phyloP scores from a whole-genome alignment of 1,140 invertebrate genomes.

The Macrocentrus cingulum region DNA sequence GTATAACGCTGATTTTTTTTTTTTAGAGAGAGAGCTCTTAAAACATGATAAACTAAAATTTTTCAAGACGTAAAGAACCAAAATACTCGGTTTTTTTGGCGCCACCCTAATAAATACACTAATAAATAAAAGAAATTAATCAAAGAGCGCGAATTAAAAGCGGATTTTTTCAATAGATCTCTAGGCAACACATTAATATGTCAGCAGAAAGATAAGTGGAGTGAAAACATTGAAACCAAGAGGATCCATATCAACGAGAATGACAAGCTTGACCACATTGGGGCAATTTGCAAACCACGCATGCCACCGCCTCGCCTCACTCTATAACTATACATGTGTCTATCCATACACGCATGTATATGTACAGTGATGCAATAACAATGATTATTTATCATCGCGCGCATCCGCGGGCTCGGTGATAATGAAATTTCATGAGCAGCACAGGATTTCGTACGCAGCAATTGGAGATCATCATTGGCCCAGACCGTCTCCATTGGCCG shows the following conservation, averaged over 20 bases:
- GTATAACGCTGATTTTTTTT: too few species aligned
- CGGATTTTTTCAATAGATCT: too few species aligned
- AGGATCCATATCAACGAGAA: conserved; percentile 16
- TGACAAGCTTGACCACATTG: conserved; percentile 15
- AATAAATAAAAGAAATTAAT: too few species aligned
- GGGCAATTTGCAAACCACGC: conserved; percentile 14
- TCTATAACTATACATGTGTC: too few species aligned
- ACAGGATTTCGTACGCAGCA: conserved; percentile 15
- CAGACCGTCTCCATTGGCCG: neutral
- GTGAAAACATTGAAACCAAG: conserved; percentile 3
- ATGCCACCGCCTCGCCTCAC: neutral
- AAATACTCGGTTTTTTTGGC: too few species aligned
- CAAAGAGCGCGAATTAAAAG: too few species aligned
- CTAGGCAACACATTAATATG: conserved; percentile 10
- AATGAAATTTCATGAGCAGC: conserved; percentile 21
- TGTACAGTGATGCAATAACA: conserved; percentile 12
- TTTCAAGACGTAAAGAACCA: too few species aligned
- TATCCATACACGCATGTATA: neutral
- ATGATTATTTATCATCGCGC: conserved; percentile 16
- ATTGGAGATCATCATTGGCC: conserved; percentile 21
- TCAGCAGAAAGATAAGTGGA: neutral
- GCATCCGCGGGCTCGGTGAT: conserved; percentile 11
- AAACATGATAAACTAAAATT: too few species aligned
- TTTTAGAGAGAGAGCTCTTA: too few species aligned
- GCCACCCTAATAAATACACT: too few species aligned